These are phyloP conservation scores for Myiotriccus ornatus DNA, from an alignment of 2,797 vertebrate genomes.

Conservation along the genomic window DNA sequence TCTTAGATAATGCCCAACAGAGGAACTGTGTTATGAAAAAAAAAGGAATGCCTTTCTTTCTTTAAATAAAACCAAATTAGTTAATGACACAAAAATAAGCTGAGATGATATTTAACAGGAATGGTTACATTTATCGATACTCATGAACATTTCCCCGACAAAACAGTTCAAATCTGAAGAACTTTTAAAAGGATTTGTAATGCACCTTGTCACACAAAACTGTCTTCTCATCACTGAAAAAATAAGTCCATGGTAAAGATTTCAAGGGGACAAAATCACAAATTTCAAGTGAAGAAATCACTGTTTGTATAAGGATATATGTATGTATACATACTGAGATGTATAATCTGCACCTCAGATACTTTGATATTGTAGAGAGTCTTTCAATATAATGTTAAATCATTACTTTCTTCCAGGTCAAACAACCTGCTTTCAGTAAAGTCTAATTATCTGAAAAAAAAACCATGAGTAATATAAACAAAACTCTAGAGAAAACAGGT, in stretches of 20 bases:
- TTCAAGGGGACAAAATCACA: background rate
- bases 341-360: background rate
- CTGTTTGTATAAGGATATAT: background rate
- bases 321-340: background rate
- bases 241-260: background rate
- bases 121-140: background rate
- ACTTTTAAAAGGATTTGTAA: background rate
- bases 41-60: background rate
- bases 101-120: background rate
- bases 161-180: background rate
- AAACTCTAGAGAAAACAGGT: background rate
- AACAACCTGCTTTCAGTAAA: constrained; percentile 13
- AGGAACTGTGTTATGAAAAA: background rate
- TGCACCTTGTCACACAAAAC: background rate
- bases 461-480: background rate
- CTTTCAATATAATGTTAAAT: background rate
- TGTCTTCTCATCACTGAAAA: background rate
- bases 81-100: background rate
- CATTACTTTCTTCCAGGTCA: background rate
- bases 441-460: constrained; percentile 28
- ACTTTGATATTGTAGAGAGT: background rate
- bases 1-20: background rate
- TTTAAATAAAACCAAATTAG: background rate
- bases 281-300: background rate
- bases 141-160: background rate